Conservation (phyloP, 2,797 vertebrate genomes). For the Notoglanidium macrostoma region DNA sequence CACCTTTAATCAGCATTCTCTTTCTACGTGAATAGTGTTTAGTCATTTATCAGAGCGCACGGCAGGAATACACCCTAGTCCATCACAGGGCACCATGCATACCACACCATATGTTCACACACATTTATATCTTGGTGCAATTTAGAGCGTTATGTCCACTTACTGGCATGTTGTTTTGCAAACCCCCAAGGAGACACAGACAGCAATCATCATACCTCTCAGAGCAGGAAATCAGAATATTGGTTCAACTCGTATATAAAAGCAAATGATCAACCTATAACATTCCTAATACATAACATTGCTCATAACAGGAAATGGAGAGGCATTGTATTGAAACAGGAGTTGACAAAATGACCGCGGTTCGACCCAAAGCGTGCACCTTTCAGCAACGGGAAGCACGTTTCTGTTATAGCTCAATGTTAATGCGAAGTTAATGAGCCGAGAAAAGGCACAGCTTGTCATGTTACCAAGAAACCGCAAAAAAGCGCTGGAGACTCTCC, state of each 20-base stretch:
- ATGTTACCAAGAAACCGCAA: not conserved
- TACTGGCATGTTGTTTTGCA: not conserved
- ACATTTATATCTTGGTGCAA: not conserved
- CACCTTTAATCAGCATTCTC: not conserved
- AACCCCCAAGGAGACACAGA: not conserved
- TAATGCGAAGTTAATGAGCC: not conserved
- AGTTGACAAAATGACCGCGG: not conserved
- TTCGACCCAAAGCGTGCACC: not conserved
- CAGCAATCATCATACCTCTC: not conserved
- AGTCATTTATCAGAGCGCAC: not conserved
- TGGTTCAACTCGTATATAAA: not conserved
- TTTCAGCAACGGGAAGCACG: not conserved
- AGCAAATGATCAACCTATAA: not conserved
- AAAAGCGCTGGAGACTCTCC: not conserved
- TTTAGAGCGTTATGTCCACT: not conserved
- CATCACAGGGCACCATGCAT: not conserved
- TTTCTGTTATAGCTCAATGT: not conserved
- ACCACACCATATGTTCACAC: not conserved
- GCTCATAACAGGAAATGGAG: not conserved
- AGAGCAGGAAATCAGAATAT: not conserved
- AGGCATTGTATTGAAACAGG: not conserved
- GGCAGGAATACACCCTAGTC: not conserved
- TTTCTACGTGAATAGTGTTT: not conserved
- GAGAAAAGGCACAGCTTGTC: not conserved
- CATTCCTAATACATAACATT: not conserved